Conservation (phyloP, 2,888 invertebrate species). For the Branchellion lobata region DNA sequence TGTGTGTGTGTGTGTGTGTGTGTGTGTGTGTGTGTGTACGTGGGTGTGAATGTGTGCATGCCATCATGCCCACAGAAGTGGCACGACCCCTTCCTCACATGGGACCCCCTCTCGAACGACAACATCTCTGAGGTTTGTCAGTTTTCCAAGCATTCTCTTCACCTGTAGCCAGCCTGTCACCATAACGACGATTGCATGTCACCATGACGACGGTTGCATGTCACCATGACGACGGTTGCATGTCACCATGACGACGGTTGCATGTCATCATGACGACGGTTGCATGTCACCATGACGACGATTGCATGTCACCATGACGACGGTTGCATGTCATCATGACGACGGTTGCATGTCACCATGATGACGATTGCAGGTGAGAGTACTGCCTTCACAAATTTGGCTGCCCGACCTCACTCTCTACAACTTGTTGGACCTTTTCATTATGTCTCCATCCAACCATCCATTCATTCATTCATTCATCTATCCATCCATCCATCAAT, state of each 20-base stretch:
- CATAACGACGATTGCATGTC: no score
- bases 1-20: not conserved
- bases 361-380: not conserved
- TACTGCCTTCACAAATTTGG: not conserved
- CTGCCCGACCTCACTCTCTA: not conserved
- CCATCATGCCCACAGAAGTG: conserved; percentile 7
- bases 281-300: no score
- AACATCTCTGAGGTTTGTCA: not conserved
- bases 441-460: no score
- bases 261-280: not conserved
- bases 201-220: no score
- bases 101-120: not conserved
- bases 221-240: not conserved
- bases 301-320: no score
- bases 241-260: not conserved
- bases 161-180: no score
- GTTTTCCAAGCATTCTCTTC: no score
- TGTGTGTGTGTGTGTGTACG: not conserved
- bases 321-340: no score
- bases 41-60: not conserved
- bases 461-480: no score
- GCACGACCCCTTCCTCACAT: not conserved
- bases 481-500: no score
- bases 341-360: no score
- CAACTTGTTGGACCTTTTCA: not conserved